Evolutionary conservation across 2,797 vertebrate species (phyloP).

Genomic region (Phrynocephalus forsythii): DNA sequence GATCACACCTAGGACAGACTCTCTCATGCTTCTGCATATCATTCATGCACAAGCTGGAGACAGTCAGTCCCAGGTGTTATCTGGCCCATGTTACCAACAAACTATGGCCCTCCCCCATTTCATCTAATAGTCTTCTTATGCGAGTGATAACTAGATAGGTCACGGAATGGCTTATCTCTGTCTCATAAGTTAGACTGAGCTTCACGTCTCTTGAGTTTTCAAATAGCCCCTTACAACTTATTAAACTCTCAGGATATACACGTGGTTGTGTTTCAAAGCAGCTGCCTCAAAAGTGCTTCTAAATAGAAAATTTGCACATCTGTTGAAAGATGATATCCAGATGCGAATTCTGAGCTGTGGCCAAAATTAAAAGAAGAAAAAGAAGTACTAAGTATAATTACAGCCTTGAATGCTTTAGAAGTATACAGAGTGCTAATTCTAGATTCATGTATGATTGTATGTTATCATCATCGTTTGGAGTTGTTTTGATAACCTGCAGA

Average conservation of each 20-base stretch:
- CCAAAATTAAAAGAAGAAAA: background rate
- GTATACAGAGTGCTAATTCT: background rate
- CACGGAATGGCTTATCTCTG: background rate
- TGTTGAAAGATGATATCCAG: constrained; percentile 34
- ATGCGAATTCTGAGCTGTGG: constrained; percentile 31
- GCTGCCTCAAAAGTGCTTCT: background rate
- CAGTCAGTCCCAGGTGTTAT: too few relatives aligned
- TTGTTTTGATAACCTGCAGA: background rate
- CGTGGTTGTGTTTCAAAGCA: background rate
- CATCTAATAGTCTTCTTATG: background rate
- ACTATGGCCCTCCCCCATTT: background rate
- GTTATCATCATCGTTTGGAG: background rate
- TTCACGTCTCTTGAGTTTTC: background rate
- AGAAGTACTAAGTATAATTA: background rate
- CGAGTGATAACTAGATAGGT: background rate
- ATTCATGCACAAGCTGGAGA: too few relatives aligned
- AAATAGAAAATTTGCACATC: constrained; percentile 19
- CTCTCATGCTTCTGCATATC: too few relatives aligned
- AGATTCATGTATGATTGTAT: background rate
- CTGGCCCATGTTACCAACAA: background rate
- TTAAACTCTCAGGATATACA: background rate
- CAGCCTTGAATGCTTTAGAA: background rate
- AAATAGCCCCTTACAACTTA: background rate
- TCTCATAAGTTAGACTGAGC: background rate
- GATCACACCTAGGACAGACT: background rate